Evolutionary conservation across 2,797 vertebrate genomes (phyloP).

Genomic region (Rhadinocentrus ornatus): DNA sequence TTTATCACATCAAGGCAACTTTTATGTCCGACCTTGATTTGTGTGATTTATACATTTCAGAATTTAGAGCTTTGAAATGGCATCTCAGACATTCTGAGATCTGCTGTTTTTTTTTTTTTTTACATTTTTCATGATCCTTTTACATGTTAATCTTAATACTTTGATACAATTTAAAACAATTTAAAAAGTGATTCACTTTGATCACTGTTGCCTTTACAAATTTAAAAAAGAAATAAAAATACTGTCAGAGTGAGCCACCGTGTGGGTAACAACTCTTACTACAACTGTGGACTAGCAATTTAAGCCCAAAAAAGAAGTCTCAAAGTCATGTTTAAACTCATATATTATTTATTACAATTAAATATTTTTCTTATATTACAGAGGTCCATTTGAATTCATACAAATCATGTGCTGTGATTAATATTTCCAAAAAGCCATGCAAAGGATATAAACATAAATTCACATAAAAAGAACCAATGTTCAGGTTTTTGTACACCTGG

Average conservation of each 20-base stretch:
- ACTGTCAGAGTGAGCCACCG: slow-evolving; percentile 63
- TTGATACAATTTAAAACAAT: no score
- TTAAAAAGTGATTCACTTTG: not conserved
- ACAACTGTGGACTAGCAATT: slow-evolving; percentile 42
- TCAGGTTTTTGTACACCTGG: slow-evolving; percentile 76
- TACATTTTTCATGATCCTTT: not conserved
- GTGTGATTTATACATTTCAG: not conserved
- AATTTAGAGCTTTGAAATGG: not conserved
- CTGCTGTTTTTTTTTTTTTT: no score
- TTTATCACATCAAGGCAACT: not conserved
- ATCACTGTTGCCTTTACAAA: not conserved
- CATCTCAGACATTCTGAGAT: not conserved
- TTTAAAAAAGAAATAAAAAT: not conserved
- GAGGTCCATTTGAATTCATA: slow-evolving; percentile 87
- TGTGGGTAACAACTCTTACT: slow-evolving; percentile 67
- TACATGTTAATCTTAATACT: not conserved
- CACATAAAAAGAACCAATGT: slow-evolving; percentile 75
- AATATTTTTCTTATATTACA: slow-evolving; percentile 89
- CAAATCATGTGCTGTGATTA: slow-evolving; percentile 88
- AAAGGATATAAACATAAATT: slow-evolving; percentile 80
- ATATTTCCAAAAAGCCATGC: slow-evolving; percentile 84
- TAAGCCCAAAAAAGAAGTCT: slow-evolving; percentile 8
- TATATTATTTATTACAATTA: slow-evolving; percentile 92
- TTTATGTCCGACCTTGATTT: not conserved
- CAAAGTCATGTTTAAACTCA: slow-evolving; percentile 77